These are phyloP conservation scores for Diadegma fenestrale DNA, from an alignment of 2,888 invertebrate species.

Conservation along the genomic window DNA sequence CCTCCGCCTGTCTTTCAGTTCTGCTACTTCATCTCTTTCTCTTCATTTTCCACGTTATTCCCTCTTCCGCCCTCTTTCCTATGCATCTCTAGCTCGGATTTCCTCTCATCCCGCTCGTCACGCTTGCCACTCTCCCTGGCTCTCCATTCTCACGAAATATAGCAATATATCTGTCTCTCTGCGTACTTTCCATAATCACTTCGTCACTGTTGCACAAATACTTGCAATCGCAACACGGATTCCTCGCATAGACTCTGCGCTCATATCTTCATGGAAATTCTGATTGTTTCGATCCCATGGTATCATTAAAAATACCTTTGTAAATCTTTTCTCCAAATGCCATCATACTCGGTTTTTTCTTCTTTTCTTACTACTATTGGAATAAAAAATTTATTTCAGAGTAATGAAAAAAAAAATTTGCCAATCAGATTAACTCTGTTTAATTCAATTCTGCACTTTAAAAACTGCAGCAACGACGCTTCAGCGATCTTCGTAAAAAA, in stretches of 20 bases:
- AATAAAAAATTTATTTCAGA: background rate
- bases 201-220: conserved; percentile 6
- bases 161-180: conserved; percentile 5
- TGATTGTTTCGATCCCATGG: background rate
- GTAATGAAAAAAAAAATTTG: background rate
- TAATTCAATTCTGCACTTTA: background rate
- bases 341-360: background rate
- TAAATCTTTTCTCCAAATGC: background rate
- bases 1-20: conserved; percentile 33
- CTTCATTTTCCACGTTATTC: background rate
- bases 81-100: conserved; percentile 25
- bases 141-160: conserved; percentile 3
- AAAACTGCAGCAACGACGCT: background rate
- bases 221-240: background rate
- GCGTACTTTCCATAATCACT: conserved; percentile 34
- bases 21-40: conserved; percentile 6
- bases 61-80: conserved; percentile 8
- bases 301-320: background rate
- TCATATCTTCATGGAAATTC: conserved; percentile 4
- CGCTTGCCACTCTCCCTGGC: conserved; percentile 9
- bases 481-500: background rate
- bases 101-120: conserved; percentile 37
- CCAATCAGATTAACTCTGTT: background rate
- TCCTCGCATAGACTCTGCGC: background rate
- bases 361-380: too few species aligned